Base-by-base conservation (phyloP, 2,113 vertebrate species). In the Tachycineta bicolor region DNA sequence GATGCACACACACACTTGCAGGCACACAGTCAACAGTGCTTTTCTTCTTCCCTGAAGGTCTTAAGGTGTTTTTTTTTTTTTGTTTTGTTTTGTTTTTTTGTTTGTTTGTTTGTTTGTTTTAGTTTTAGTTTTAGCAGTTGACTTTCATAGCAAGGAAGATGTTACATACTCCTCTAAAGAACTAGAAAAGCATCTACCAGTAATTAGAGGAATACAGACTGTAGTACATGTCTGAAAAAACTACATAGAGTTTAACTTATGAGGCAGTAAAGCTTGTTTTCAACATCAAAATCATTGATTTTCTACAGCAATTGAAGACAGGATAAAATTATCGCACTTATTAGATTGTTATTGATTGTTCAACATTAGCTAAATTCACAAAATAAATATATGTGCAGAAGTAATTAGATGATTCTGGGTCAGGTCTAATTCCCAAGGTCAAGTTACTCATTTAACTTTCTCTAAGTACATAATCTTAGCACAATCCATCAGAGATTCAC, bases 391-490 rank as follows among this genome's bases (percentile, higher is more conserved):
- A 81, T 39, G 68, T 95, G 89, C 94, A 97, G 97, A 97, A 95
- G n/a, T 93, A 90, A 93, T 96, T 75, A 93, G 89, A 93, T 97
- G 95, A 95, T 96, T 96, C 76, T 14, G 12, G 96, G 96, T 97
- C 95, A 97, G 68, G 75, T 92, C 83, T 98, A 97, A 98, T 97
- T 96, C 95, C 74, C 92, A 97, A 96, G 96, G 97, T 97, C 96
- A 98, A 97, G 94, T 93, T 97, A 97, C 90, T 47, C 95, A 97
- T 97, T 97, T 95, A 98, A 97, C 84, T 91, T 83, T 78, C 80
- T 93, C 69, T 97, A 97, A 98, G 97, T 79, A 96, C 83, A 91
- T 96, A 97, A 97, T 91, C 94, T 96, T 93, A 95, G 83, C 41
- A 74, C 90, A 97, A 87, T 94, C 95, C 93, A 94, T 97, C 97